Evolutionary conservation across 2,797 vertebrate species (phyloP).

Genomic region (Sphenopsis melanotis): DNA sequence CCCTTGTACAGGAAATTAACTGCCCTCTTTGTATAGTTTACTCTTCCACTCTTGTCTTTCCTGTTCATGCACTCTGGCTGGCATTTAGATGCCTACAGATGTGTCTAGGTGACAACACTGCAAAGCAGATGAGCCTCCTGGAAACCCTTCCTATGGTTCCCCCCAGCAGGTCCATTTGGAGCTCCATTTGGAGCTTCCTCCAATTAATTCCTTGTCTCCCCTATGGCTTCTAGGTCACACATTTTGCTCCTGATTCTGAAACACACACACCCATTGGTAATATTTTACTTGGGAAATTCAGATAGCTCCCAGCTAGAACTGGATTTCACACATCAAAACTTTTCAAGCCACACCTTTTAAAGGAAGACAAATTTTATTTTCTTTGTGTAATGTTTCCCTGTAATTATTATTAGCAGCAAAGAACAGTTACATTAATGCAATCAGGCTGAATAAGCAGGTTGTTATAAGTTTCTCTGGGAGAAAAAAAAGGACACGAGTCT

Average conservation of each 20-base stretch:
- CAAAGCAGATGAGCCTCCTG: background rate
- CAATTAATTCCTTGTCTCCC: background rate
- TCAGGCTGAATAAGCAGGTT: background rate
- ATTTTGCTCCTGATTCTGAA: background rate
- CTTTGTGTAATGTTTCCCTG: background rate
- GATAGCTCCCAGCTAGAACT: background rate
- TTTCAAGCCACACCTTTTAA: background rate
- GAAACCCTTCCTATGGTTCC: background rate
- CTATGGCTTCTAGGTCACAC: background rate
- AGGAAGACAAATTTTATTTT: background rate
- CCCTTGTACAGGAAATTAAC: background rate
- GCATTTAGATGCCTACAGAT: background rate
- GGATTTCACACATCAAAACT: background rate
- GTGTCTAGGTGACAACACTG: background rate
- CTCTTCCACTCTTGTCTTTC: background rate
- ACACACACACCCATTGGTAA: background rate
- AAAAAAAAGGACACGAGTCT: background rate
- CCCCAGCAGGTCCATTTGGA: background rate
- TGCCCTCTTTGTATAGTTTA: fast-evolving
- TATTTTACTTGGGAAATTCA: background rate
- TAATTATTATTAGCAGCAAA: background rate
- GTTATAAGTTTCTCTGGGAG: background rate
- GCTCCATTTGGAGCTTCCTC: background rate
- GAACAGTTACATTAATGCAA: background rate
- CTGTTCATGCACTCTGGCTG: background rate